Base-by-base conservation (phyloP, 1,140 invertebrate species). In the Neocloeon triangulifer region DNA sequence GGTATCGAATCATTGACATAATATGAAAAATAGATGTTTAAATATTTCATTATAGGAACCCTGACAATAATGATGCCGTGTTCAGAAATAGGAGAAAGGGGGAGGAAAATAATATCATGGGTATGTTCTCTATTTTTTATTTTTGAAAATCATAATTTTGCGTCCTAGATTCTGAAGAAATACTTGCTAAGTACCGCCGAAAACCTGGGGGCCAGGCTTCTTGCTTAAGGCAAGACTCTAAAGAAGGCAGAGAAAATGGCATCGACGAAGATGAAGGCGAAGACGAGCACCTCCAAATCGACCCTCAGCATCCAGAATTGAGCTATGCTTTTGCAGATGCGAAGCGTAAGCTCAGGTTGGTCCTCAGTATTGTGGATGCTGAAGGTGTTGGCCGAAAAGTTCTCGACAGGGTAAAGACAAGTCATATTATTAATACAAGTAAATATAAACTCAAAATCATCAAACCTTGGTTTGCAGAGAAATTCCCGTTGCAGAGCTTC, bases 111-210 rank as follows among this genome's bases (percentile, higher is more conserved):
- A n/a, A n/a, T n/a, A n/a, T n/a, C n/a, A n/a, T n/a, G n/a, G n/a
- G n/a, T n/a, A n/a, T n/a, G n/a, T n/a, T n/a, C n/a, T n/a, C n/a
- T n/a, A n/a, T n/a, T n/a, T n/a, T n/a, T n/a, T n/a, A n/a, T n/a
- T n/a, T n/a, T n/a, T n/a, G n/a, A n/a, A n/a, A n/a, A n/a, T n/a
- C n/a, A n/a, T n/a, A n/a, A n/a, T n/a, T n/a, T n/a, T n/a, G n/a
- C n/a, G n/a, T n/a, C n/a, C n/a, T n/a, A n/a, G n/a, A n/a, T n/a
- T n/a, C n/a, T 9, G 88, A 95, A 47, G 88, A 94, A 45, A 95
- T 96, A 44, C 62, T 96, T 39, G 86, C 81, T 16, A 95, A 94
- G 48, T 96, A 96, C 52, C 61, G 88, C 10, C 69, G 77, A 28
- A 86, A 88, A 55, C 62, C 67, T 1, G 71, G 68, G 39, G 21